A percentile compares a stretch with the other conserved stretches of the same genome.
phyloP scores from a whole-genome alignment of 2,888 invertebrate species.

The Pharmacophagus antenor region DNA sequence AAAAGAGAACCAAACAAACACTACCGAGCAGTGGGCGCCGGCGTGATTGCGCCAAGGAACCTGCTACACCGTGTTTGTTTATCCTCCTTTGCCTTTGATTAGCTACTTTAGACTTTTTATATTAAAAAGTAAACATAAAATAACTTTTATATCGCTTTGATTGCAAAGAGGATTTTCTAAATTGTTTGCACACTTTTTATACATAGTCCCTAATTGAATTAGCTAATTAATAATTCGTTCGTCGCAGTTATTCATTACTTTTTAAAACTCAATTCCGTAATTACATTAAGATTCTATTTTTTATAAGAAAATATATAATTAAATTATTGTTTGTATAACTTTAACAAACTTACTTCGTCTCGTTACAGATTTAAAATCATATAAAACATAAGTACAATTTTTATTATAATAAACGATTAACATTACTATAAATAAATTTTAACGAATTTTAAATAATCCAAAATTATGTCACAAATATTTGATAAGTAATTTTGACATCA shows the following conservation, averaged over 20 bases:
- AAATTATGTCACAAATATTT: no score
- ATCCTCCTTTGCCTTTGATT: slow-evolving; percentile 63
- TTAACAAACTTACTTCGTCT: no score
- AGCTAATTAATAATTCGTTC: slow-evolving; percentile 7
- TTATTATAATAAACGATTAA: no score
- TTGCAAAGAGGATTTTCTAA: slow-evolving; percentile 1
- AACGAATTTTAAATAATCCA: no score
- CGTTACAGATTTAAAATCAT: no score
- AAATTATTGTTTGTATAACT: no score
- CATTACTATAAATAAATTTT: no score
- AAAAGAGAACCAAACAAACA: slow-evolving; percentile 65
- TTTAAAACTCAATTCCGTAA: background rate
- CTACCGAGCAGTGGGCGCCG: slow-evolving; percentile 45
- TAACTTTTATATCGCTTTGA: slow-evolving; percentile 10
- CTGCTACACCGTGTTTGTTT: slow-evolving; percentile 54
- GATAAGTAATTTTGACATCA: no score
- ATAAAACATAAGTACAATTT: no score
- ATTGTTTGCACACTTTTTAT: background rate
- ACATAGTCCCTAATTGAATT: slow-evolving; percentile 2
- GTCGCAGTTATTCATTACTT: background rate
- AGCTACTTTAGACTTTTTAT: slow-evolving; percentile 41
- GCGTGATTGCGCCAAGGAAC: slow-evolving; percentile 68
- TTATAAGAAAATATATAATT: no score
- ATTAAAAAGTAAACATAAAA: slow-evolving; percentile 24
- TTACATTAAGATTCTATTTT: no score